A percentile compares a stretch with the other conserved stretches of the same genome.
phyloP scores from a whole-genome alignment of 2,888 invertebrate genomes.

The Drosophila peninsularis region DNA sequence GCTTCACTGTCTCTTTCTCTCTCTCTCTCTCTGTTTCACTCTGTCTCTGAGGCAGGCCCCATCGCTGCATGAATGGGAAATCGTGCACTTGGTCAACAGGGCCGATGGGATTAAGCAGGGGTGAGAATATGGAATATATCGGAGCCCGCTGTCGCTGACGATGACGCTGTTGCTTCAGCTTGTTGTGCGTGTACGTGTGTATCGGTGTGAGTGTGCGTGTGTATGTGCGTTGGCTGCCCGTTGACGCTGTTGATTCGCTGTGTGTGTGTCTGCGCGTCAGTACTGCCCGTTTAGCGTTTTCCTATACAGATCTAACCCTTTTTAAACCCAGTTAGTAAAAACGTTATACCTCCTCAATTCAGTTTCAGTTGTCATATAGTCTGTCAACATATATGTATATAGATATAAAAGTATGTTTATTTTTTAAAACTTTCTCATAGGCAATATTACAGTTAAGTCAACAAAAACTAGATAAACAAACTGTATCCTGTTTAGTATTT shows the following conservation, averaged over 20 bases:
- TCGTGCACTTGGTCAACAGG: slow-evolving; percentile 61
- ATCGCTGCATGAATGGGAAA: slow-evolving; percentile 71
- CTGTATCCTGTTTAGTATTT: not conserved
- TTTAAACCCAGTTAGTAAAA: not conserved
- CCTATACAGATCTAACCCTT: not conserved
- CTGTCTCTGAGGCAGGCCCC: slow-evolving; percentile 69
- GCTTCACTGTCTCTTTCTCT: not conserved
- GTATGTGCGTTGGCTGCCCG: not conserved
- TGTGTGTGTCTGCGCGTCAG: slow-evolving; percentile 9
- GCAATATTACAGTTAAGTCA: not conserved
- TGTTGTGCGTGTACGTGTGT: slow-evolving; percentile 1
- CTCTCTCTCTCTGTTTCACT: not conserved
- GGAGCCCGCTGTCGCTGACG: slow-evolving; percentile 51
- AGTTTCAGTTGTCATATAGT: too few species aligned
- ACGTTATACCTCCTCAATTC: too few species aligned
- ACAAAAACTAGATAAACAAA: not conserved
- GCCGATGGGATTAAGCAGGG: slow-evolving; percentile 14
- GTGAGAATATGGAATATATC: slow-evolving; percentile 19
- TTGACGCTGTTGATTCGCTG: slow-evolving; percentile 6
- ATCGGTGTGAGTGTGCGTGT: slow-evolving; percentile 1
- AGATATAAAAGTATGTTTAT: not conserved
- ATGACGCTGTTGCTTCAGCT: slow-evolving; percentile 47
- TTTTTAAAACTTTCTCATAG: not conserved
- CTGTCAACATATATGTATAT: slow-evolving; percentile 38
- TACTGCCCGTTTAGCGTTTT: slow-evolving; percentile 8